Base-by-base conservation (phyloP, 2,888 invertebrate genomes). In the Schizotus pectinicornis region DNA sequence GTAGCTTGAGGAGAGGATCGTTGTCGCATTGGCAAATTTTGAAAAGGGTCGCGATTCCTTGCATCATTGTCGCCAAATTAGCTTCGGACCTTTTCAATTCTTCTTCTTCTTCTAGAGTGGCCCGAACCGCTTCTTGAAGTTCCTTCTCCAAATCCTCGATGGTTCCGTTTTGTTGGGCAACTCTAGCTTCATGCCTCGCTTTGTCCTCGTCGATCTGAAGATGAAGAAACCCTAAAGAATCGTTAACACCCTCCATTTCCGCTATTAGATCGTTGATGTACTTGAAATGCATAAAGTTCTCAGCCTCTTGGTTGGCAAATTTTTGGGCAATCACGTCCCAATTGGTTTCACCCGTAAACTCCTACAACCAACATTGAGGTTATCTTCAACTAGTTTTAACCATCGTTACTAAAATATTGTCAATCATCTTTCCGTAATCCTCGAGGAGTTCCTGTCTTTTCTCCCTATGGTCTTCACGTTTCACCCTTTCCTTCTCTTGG, bases 281-380 rank as follows among this genome's bases (percentile, higher is more conserved):
- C 79, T 90, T 93, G 76, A 95, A 96, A 0, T 94, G 83, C 0
- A 95, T 93, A 77, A 95, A 95, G 81, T 95, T 96, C 76, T 92
- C 92, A 68, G 93, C 93, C 74, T 95, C 95, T 59, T 91, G 88
- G 32, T 90, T 86, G n/a, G 88, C 84, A 78, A 92, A 95, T 74
- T 90, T 86, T 2, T 84, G 84, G 6, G 89, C 87, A 39, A 94
- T 78, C 11, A 85, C 85, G 62, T 87, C 86, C 11, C 89, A 83
- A 63, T 89, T 86, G 1, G 84, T 81, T 71, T 90, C 89, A 0
- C 85, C 85, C 31, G 85, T 80, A 66, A 85, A 85, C 57, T 84
- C 83, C 84, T 85, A 67, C 33, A 47, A 62, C 52, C 36, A 34
- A 7, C 36, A 45, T 13, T 46, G 56, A 34, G 41, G 32, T 13